Evolutionary conservation across 2,888 invertebrate genomes (phyloP), one percentile per base, ranked within the genome.

Genomic region (Notocelia uddmanniana): DNA sequence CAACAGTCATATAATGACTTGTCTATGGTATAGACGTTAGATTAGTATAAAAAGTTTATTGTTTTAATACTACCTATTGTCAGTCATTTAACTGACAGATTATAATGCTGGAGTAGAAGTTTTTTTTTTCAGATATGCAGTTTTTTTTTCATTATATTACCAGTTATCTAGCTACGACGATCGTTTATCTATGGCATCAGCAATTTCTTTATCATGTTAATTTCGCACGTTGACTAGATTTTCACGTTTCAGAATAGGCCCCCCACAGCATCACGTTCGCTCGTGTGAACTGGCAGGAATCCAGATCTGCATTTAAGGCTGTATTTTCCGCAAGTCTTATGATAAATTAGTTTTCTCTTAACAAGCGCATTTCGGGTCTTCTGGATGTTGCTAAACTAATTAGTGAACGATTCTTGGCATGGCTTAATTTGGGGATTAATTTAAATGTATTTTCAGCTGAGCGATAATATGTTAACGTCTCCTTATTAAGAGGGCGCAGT

Each of bases 261-360:
- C 37, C 58, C 59, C 67, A 69, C 57, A 64, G 74, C 74, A 74
- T 74, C 77, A 77, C 77, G 76, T 78, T 71, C 72, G 21, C 63
- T 45, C 57, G 63, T 55, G 74, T 68, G 74, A 77, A 69, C 77
- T 81, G 80, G 80, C 81, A 71, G 26, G 45, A 59, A 75, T 79
- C 81, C 80, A 81, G 78, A 74, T 79, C 77, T 77, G 70, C 76
- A 78, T 79, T 78, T 77, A 75, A 76, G 74, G 73, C 68, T 77
- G 67, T 76, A 76, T 76, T 74, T 76, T 73, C 70, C 67, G 41
- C 72, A 50, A 72, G 67, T 72, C 68, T 67, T 62, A 72, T 72
- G 72, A 72, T 68, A 68, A 72, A 72, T 72, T 72, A 68, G 67
- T 68, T 62, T 72, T 72, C 72, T 62, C 62, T 41, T 72, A 72